Base-by-base conservation (phyloP, 2,113 vertebrate species). In the Eleginops maclovinus region DNA sequence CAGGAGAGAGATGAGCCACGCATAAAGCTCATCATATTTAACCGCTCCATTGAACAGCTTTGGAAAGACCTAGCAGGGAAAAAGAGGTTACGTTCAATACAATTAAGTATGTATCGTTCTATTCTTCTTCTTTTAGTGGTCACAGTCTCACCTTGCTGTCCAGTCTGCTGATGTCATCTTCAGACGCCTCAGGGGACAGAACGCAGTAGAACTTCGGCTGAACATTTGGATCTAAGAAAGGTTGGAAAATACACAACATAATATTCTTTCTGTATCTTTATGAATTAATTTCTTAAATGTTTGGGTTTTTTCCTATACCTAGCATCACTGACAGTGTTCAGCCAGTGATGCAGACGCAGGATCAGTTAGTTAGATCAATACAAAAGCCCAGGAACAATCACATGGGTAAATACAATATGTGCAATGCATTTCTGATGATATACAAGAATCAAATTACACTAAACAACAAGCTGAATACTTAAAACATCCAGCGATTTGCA, bases 131-230 rank as follows among this genome's bases (percentile, higher is more conserved):
- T n/a, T 28, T 47, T 49, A 16, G 4, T 49, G 8, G 2, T 68
- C 9, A 40, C 50, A 9, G 22, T 36, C 44, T 90, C 91, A 99
- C 98, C 95, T 79, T 94, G 91, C 89, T 88, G 83, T 99, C 98
- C 0, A 99, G 94, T 59, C 97, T 95, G 88, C 95, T 97, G 81
- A 97, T 90, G 67, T 98, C 98, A 80, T 99, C 98, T 77, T 98
- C 97, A 40, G 97, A 98, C 1, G 96, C 96, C 87, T 99, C 98
- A 15, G 95, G 96, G 12, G 98, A 98, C 2, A 99, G 94, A 82
- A 99, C 93, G 47, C 97, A 98, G 93, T 99, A 99, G 94, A 99
- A 99, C 72, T 98, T 96, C 46, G 98, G 98, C 65, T 98, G 97
- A n/a, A 93, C 92, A 24, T 90, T 94, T 12, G 95, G 88, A 75